phyloP scores from a whole-genome alignment of 35 echinoderm and acorn worm genomes.

The Hemicentrotus pulcherrimus region DNA sequence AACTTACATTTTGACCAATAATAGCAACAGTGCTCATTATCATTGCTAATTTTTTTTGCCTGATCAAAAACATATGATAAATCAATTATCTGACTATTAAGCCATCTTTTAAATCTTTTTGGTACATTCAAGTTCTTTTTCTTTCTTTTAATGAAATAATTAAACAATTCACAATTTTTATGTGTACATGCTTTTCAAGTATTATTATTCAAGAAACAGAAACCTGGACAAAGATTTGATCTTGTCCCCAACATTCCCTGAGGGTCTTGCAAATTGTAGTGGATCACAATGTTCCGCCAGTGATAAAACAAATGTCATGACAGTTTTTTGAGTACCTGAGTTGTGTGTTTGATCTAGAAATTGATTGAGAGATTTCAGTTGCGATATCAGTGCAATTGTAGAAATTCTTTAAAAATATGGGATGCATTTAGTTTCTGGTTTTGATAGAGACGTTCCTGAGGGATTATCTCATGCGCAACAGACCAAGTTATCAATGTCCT shows the following conservation, averaged over 20 bases:
- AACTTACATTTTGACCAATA: not conserved
- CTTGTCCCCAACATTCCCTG: not conserved
- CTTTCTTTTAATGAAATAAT: too few relatives aligned
- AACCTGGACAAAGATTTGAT: not conserved
- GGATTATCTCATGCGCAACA: conserved; percentile 9
- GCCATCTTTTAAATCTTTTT: not conserved
- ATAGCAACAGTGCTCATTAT: not conserved
- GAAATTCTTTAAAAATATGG: not conserved
- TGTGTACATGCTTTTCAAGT: too few relatives aligned
- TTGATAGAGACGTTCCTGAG: not conserved
- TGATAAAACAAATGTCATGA: not conserved
- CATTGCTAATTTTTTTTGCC: not conserved
- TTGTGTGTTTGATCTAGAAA: not conserved
- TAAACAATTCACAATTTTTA: too few relatives aligned
- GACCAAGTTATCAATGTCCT: conserved; percentile 15
- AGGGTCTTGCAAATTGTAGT: not conserved
- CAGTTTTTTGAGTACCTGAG: not conserved
- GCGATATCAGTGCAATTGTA: not conserved
- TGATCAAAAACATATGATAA: not conserved
- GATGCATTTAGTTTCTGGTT: conserved; percentile 15
- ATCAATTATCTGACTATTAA: not conserved
- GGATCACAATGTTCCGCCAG: not conserved
- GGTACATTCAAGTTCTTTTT: not conserved
- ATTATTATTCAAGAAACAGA: not conserved
- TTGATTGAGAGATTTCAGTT: not conserved